Evolutionary conservation across 1,140 invertebrate genomes (phyloP).

Genomic region (Drosophila persimilis): DNA sequence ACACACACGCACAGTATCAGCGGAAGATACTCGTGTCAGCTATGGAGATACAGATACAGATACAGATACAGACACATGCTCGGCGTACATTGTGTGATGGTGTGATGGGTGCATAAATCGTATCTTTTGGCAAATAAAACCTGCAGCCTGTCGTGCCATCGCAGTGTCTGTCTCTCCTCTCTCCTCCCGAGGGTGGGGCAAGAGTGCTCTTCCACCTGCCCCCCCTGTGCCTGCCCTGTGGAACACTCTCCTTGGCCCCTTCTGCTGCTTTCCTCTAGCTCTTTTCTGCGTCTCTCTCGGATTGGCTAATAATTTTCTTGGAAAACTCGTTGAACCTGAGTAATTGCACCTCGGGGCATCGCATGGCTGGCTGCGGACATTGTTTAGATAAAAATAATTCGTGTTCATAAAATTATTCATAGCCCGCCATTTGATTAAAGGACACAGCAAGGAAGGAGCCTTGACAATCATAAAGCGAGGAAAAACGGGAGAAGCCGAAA

Average conservation of each 20-base stretch:
- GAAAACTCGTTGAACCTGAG: slow-evolving; percentile 57
- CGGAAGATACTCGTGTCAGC: too few relatives aligned
- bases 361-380: slow-evolving; percentile 1
- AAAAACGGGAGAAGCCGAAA: not conserved
- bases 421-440: slow-evolving; percentile 51
- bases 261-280: not conserved
- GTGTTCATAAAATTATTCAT: slow-evolving; percentile 52
- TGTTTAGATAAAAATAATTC: slow-evolving; percentile 50
- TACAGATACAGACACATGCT: too few relatives aligned
- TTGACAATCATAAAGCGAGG: slow-evolving; percentile 6
- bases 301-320: slow-evolving; percentile 54
- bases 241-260: not conserved
- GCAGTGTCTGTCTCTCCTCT: not conserved
- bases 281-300: not conserved
- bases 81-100: too few relatives aligned
- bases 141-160: slow-evolving; percentile 30
- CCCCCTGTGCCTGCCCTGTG: too few relatives aligned
- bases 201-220: too few relatives aligned
- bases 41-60: too few relatives aligned
- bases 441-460: not conserved
- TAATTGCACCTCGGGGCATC: slow-evolving; percentile 44
- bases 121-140: slow-evolving; percentile 50
- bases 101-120: slow-evolving; percentile 41
- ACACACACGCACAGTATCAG: not conserved
- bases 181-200: not conserved